Conservation (phyloP, 2,113 vertebrate species). For the Vidua chalybeata region DNA sequence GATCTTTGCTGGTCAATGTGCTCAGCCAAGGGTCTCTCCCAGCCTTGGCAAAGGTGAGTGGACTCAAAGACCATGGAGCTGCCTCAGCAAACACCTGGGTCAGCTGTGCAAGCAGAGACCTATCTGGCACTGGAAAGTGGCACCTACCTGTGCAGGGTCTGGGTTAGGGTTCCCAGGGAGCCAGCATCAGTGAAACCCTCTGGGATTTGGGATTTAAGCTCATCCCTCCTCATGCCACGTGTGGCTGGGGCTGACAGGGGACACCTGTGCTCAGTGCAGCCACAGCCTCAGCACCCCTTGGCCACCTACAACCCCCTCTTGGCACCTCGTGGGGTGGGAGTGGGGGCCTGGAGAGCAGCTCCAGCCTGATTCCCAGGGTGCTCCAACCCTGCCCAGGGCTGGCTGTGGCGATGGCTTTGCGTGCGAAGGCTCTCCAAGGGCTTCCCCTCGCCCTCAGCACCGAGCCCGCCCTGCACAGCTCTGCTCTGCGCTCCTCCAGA, state of each 20-base stretch:
- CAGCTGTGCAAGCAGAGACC: not conserved
- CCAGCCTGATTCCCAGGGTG: not conserved
- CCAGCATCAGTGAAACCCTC: not conserved
- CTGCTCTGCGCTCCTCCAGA: not conserved
- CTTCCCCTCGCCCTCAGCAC: not conserved
- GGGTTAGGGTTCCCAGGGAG: not conserved
- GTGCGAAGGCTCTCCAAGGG: constrained; percentile 1
- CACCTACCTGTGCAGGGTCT: not conserved
- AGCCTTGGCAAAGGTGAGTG: not conserved
- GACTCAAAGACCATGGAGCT: not conserved
- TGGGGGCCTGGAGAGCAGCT: not conserved
- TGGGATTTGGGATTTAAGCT: not conserved
- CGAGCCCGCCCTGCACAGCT: not conserved
- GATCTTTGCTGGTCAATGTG: rapidly evolving
- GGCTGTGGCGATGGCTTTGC: not conserved
- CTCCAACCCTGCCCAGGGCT: not conserved
- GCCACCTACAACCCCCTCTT: rapidly evolving
- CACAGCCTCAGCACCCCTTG: not conserved
- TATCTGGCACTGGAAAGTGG: not conserved
- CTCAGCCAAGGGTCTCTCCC: not conserved
- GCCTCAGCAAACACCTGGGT: not conserved
- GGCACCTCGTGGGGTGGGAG: rapidly evolving
- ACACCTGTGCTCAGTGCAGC: rapidly evolving
- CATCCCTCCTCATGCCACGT: rapidly evolving
- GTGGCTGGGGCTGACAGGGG: not conserved